Evolutionary conservation across 2,888 invertebrate genomes (phyloP).

Genomic region (Raillietiella orientalis): DNA sequence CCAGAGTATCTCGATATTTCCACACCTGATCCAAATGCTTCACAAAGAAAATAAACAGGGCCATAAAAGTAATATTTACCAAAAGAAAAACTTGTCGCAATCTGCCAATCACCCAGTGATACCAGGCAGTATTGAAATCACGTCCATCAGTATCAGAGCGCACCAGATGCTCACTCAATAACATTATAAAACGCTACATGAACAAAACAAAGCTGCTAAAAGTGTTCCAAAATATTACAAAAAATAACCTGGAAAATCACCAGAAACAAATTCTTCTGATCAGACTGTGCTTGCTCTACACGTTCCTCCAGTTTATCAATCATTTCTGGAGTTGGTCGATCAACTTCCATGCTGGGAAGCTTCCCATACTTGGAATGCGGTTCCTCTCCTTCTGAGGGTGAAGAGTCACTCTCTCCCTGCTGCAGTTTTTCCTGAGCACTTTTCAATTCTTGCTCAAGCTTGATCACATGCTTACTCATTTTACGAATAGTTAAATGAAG

Average conservation of each 20-base stretch:
- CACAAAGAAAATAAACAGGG: conserved; percentile 4
- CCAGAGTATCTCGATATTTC: conserved; percentile 77
- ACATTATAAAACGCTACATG: conserved; percentile 66
- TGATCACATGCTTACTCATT: conserved; percentile 79
- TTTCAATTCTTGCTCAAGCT: conserved; percentile 33
- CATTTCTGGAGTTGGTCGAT: conserved; percentile 40
- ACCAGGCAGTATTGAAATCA: conserved; percentile 82
- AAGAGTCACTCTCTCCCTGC: conserved; percentile 9
- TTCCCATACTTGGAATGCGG: conserved; percentile 7
- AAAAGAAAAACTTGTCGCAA: conserved; percentile 75
- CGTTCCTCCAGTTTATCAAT: conserved; percentile 88
- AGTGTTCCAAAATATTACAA: neutral
- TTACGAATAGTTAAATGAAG: conserved; percentile 79
- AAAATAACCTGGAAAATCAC: conserved; percentile 59
- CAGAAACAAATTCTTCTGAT: conserved; percentile 82
- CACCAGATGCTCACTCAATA: conserved; percentile 77
- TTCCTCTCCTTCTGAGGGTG: conserved; percentile 7
- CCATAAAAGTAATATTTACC: conserved; percentile 20
- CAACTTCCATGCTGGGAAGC: conserved; percentile 12
- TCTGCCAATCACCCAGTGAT: conserved; percentile 74
- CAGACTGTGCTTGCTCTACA: conserved; percentile 69
- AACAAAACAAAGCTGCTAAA: conserved; percentile 3
- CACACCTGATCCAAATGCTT: conserved; percentile 94
- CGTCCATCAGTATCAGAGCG: conserved; percentile 70
- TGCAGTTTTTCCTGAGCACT: conserved; percentile 57